These are phyloP conservation scores for Acrocephalus arundinaceus DNA, from an alignment of 2,113 vertebrate genomes.

Conservation along the genomic window DNA sequence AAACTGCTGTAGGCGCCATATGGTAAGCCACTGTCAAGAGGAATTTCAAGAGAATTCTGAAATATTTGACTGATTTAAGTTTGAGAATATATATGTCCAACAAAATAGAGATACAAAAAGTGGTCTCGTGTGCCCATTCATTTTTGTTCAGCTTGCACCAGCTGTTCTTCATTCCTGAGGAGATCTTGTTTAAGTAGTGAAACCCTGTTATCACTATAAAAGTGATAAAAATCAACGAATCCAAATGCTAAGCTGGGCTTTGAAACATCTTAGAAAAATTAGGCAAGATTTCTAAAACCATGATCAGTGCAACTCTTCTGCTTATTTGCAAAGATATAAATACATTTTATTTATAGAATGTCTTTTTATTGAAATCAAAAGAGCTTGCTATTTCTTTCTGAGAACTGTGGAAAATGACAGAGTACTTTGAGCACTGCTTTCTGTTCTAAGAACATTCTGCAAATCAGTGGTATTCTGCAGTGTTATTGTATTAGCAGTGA, in stretches of 20 bases:
- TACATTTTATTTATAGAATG: conserved; percentile 61
- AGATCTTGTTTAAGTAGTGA: neutral
- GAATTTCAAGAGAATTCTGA: neutral
- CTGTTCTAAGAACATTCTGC: neutral
- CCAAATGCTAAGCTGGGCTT: conserved; percentile 34
- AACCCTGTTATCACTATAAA: neutral
- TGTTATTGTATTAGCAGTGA: neutral
- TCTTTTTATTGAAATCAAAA: conserved; percentile 36
- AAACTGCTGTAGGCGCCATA: neutral
- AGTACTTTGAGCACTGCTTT: neutral
- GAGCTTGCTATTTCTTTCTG: conserved; percentile 30
- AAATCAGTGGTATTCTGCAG: conserved; percentile 23
- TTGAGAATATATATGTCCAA: neutral
- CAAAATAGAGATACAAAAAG: neutral
- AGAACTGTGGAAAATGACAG: neutral
- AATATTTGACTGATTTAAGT: neutral
- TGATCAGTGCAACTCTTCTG: conserved; percentile 50
- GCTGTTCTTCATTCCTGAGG: conserved; percentile 5
- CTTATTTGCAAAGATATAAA: conserved; percentile 63
- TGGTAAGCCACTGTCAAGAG: neutral
- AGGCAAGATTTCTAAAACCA: conserved; percentile 50
- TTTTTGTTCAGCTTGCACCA: conserved; percentile 1
- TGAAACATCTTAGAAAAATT: conserved; percentile 37
- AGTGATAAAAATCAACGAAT: conserved; percentile 19
- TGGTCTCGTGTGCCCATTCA: neutral